Conservation (phyloP, 2,797 vertebrate species). For the Melanotaenia trifasciata region DNA sequence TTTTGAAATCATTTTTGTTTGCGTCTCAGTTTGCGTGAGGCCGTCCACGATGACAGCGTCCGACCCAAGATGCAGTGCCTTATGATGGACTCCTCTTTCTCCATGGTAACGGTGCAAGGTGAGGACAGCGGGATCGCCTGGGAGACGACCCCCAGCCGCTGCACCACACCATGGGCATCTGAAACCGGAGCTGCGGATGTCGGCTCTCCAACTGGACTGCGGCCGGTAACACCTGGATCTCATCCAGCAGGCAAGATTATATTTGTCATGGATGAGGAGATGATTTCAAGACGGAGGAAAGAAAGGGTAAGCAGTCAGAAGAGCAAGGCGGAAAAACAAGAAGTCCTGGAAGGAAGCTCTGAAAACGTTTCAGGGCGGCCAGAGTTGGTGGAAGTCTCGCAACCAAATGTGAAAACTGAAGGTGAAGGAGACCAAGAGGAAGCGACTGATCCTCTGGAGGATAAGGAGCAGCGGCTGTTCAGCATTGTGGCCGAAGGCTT, state of each 20-base stretch:
- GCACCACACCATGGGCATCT: conserved; percentile 89
- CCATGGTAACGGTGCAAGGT: conserved; percentile 92
- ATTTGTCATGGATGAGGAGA: conserved; percentile 91
- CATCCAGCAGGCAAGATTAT: conserved; percentile 87
- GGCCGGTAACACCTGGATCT: conserved; percentile 75
- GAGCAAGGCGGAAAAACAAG: conserved; percentile 41
- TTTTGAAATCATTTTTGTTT: conserved; percentile 12
- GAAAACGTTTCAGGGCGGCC: conserved; percentile 69
- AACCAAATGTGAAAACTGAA: conserved; percentile 74
- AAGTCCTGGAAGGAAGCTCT: conserved; percentile 35
- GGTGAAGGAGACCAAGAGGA: conserved; percentile 50
- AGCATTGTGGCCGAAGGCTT: conserved; percentile 92
- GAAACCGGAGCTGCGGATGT: conserved; percentile 84
- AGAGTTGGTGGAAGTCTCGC: conserved; percentile 77
- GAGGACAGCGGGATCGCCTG: conserved; percentile 94
- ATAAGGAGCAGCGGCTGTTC: conserved; percentile 86
- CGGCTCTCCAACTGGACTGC: conserved; percentile 44
- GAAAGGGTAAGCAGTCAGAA: conserved; percentile 41
- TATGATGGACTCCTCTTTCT: conserved; percentile 92
- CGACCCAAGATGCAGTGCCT: conserved; percentile 91
- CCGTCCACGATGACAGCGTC: conserved; percentile 85
- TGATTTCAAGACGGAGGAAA: conserved; percentile 82
- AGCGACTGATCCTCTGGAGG: conserved; percentile 35
- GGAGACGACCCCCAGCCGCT: conserved; percentile 89
- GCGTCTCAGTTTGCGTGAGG: conserved; percentile 86